Evolutionary conservation across 1,140 invertebrate genomes (phyloP), one percentile per base, ranked within the genome.

Genomic region (Eriocheir sinensis): DNA sequence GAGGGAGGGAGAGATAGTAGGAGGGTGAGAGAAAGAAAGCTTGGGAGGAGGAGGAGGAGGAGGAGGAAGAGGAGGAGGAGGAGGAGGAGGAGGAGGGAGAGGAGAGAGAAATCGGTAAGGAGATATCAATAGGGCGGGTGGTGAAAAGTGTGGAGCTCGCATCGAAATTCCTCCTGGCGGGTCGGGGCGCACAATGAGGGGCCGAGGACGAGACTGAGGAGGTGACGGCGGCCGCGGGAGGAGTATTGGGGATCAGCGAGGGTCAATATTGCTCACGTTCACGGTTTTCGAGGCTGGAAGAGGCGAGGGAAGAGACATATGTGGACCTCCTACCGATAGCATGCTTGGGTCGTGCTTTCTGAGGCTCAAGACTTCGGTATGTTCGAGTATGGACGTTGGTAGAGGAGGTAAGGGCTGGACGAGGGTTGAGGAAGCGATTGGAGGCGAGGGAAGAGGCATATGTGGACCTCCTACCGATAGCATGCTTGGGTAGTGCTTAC

Each of bases 201-300:
- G 27, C 60, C 27, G 60, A 3, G 0, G 60, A 72, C 21, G 60
- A 72, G 60, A 72, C 12, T 72, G 60, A n/a, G 21, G 60, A 72
- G 60, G 60, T 72, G 60, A 72, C 60, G 60, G 60, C 27, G 60
- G 60, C 60, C 60, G 83, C 83, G 83, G 0, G 83, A 34, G 40
- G 83, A 86, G 40, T 86, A 86, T 86, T n/a, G 83, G 34, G 40
- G 83, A 86, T 41, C 83, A 86, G 83, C 34, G 83, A 40, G 83
- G 83, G 83, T 86, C 83, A 86, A 86, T 86, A 86, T 40, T 86
- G 83, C 83, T 34, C 15, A 41, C 83, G 83, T 86, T 38, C 36
- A 86, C 83, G 40, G 83, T 86, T 17, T 72, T 38, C 30, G 83
- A 41, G 21, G 83, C 36, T 30, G 27, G 83, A n/a, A n/a, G 83